Conservation (phyloP, 2,113 vertebrate genomes). For the Mellivora capensis region DNA sequence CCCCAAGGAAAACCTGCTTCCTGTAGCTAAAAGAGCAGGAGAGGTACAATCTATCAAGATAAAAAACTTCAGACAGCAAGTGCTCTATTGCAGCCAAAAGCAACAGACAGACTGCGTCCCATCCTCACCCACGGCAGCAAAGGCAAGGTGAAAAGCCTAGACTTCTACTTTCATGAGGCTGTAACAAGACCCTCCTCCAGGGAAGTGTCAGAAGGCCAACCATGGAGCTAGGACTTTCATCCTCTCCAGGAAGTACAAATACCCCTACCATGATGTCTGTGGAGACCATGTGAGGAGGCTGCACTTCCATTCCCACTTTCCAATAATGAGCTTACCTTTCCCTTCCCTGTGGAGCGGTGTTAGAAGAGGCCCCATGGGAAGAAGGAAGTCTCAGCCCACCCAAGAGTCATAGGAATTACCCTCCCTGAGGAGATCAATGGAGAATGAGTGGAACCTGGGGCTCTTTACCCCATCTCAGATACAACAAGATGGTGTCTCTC, state of each 20-base stretch:
- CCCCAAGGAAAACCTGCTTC: not conserved
- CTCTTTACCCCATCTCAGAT: not conserved
- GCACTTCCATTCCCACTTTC: not conserved
- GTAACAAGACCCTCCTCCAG: not conserved
- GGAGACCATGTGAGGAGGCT: not conserved
- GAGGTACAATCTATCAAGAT: not conserved
- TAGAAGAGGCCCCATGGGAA: not conserved
- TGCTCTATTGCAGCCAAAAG: not conserved
- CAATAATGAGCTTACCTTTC: not conserved
- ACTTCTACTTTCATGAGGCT: not conserved
- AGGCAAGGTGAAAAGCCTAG: too few relatives aligned
- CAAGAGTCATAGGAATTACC: too few relatives aligned
- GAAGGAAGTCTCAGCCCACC: not conserved
- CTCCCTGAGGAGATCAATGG: not conserved
- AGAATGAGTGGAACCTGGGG: not conserved
- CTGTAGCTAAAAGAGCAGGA: not conserved
- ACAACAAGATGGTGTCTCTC: not conserved
- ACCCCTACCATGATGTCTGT: not conserved
- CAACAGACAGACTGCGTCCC: not conserved
- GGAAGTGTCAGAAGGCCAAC: not conserved
- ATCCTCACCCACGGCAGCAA: not conserved
- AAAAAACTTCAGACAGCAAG: not conserved
- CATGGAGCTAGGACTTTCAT: not conserved
- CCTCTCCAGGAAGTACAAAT: not conserved
- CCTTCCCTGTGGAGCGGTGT: not conserved